These are phyloP conservation scores for Athrips mouffetella DNA, from an alignment of 2,888 invertebrate species.

Conservation along the genomic window DNA sequence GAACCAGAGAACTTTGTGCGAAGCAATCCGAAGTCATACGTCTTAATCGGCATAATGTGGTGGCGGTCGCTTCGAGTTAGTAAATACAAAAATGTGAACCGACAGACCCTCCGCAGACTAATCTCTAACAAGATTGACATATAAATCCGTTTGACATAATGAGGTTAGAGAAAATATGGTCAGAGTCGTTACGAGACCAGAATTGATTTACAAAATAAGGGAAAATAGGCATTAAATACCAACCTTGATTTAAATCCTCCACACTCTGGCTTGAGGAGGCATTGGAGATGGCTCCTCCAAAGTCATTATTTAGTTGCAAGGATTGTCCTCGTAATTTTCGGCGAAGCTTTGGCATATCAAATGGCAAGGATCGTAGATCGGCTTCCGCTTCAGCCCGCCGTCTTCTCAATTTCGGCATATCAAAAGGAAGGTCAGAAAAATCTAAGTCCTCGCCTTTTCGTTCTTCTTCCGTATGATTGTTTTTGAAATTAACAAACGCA, in stretches of 20 bases:
- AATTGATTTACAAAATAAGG: constrained; percentile 17
- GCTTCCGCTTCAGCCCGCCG: constrained; percentile 86
- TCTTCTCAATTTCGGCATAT: constrained; percentile 91
- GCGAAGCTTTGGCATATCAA: constrained; percentile 94
- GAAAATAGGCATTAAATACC: constrained; percentile 35
- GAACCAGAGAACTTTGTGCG: constrained; percentile 54
- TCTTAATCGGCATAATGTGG: constrained; percentile 75
- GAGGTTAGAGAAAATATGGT: constrained; percentile 26
- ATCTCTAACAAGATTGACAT: constrained; percentile 46
- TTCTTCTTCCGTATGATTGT: constrained; percentile 74
- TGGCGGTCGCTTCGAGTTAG: constrained; percentile 63
- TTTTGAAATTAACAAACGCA: constrained; percentile 80
- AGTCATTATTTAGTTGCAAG: constrained; percentile 79
- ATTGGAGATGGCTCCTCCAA: constrained; percentile 85
- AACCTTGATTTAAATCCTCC: constrained; percentile 84
- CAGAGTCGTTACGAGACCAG: constrained; percentile 14
- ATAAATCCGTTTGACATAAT: constrained; percentile 47
- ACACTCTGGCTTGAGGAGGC: constrained; percentile 91
- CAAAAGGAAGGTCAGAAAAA: constrained; percentile 89
- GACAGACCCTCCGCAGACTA: constrained; percentile 60
- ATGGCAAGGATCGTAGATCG: constrained; percentile 89
- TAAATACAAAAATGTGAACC: constrained; percentile 46
- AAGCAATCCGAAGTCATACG: constrained; percentile 65
- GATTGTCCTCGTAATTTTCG: constrained; percentile 83
- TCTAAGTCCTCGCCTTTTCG: constrained; percentile 80